Base-by-base conservation (phyloP, 2,888 invertebrate species). In the Drosophila ezoana region DNA sequence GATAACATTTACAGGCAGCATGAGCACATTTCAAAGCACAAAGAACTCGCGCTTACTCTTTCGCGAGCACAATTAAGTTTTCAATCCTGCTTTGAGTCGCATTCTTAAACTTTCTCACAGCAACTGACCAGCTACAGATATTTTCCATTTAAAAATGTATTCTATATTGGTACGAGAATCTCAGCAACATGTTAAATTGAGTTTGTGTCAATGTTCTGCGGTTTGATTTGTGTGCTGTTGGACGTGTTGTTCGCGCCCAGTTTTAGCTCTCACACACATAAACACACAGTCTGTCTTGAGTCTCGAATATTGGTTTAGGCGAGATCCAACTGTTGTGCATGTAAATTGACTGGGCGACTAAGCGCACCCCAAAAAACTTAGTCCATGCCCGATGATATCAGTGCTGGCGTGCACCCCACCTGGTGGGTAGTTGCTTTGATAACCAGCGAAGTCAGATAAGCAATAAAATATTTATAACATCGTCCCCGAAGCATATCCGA, bases 401-500 rank as follows among this genome's bases (percentile, higher is more conserved):
- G 67, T 58, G 54, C 53, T 13, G 41, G 20, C 44, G 47, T 18
- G 35, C 81, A 66, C 76, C 79, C 87, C 87, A 82, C 85, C 82
- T 84, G 81, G 81, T 70, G 48, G 28, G 64, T 35, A 9, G 54
- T 70, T 49, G 57, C 51, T 57, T 48, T 79, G 87, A 81, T 84
- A 81, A 78, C 72, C 67, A 52, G 48, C 61, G 35, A 64, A 70
- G 54, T 9, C 64, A 77, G 83, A 83, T 87, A 83, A 87, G 86
- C 82, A 72, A 72, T 77, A 79, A 77, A 79, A 71, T 81, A 87
- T 87, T 74, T 85, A 83, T 85, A 76, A 62, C 43, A n/a, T 23
- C 62, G 47, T 75, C 56, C 60, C 65, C 69, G 64, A 72, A 71
- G 83, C 65, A 63, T 68, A 65, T 37, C 54, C 57, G 62, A 63